Base-by-base conservation (phyloP, 2,888 invertebrate genomes). In the Drosophila lacicola region DNA sequence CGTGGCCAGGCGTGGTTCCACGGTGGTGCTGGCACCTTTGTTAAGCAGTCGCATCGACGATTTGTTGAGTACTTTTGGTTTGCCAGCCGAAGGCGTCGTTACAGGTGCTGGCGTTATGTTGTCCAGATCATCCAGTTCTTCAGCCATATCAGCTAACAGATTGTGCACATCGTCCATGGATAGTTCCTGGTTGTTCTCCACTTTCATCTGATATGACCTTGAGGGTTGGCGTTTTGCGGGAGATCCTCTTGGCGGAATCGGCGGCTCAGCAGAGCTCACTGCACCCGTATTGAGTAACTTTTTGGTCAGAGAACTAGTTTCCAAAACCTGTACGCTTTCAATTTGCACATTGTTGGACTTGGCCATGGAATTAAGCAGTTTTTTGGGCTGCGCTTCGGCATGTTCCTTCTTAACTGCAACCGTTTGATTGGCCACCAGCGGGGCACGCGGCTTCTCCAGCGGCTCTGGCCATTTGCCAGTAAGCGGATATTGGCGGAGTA, bases 401-500 rank as follows among this genome's bases (percentile, higher is more conserved):
- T 34, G 1, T 11, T 63, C 54, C 14, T 61, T 64, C 17, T 58
- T 65, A 8, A 11, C 13, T 25, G 19, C 3, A 4, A 21, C 10
- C n/a, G 36, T 3, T 37, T 60, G 78, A 2, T 37, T 71, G 44
- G 49, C 36, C 17, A 82, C 41, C 14, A 80, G 92, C n/a, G 90
- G 82, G 4, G 88, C 78, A 0, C 85, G 83, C 0, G 93, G 91
- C 57, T 89, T 88, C 0, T 89, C 82, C 57, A 95, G 91, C 1
- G 94, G 91, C 54, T 93, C 91, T 19, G 95, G 93, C 80, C 95
- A 90, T 25, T 93, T 93, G 25, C 95, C 96, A 34, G 95, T 95
- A 39, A 95, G 93, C 25, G 96, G 93, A 90, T 93, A 96, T 65
- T 95, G 94, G 65, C 96, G 93, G 8, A 96, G 92, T 1, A 94